These are phyloP conservation scores for Nanorana parkeri DNA, from an alignment of 2,113 vertebrate species.

Conservation along the genomic window DNA sequence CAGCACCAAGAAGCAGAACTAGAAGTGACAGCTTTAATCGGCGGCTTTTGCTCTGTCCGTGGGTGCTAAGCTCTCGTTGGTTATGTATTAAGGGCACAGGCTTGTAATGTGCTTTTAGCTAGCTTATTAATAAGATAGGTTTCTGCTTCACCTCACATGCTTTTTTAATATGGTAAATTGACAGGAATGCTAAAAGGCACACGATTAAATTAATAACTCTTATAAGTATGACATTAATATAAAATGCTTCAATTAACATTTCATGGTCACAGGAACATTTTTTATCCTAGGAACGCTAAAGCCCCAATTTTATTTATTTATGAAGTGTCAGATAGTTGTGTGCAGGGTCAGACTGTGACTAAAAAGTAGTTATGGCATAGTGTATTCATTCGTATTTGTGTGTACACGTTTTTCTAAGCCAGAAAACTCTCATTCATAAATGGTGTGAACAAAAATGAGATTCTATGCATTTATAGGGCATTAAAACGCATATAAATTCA, in stretches of 20 bases:
- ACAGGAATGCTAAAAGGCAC: background rate
- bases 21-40: constrained; percentile 54
- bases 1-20: constrained; percentile 35
- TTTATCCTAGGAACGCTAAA: background rate
- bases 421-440: too few species aligned
- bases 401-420: too few species aligned
- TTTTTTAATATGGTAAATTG: constrained; percentile 13
- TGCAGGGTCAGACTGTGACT: too few species aligned
- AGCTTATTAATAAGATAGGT: constrained; percentile 35
- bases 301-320: too few species aligned
- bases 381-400: too few species aligned
- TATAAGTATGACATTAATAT: background rate
- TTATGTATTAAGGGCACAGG: constrained; percentile 26
- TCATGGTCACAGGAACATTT: background rate
- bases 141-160: background rate
- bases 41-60: constrained; percentile 35
- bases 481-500: too few species aligned
- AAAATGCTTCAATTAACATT: background rate
- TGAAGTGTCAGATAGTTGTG: too few species aligned
- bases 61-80: constrained; percentile 39
- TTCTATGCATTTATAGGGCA: too few species aligned
- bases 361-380: too few species aligned
- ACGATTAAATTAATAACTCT: background rate
- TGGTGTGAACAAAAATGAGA: too few species aligned
- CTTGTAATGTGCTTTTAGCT: constrained; percentile 43